phyloP scores from a whole-genome alignment of 2,113 vertebrate species.

The Platysternon megacephalum region DNA sequence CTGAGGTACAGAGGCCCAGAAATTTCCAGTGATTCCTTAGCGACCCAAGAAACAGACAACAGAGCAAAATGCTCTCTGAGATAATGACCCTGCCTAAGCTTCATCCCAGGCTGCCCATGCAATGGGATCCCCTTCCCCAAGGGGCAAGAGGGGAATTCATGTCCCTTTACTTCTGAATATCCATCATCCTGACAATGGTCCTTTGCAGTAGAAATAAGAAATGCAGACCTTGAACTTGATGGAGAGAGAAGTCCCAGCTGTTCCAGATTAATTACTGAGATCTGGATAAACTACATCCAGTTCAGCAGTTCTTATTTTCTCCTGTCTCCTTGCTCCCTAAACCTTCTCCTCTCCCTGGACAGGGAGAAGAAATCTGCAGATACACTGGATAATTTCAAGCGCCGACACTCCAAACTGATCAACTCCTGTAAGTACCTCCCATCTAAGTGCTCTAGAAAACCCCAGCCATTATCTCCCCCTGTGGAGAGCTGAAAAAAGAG shows the following conservation, averaged over 20 bases:
- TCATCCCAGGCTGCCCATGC: background rate
- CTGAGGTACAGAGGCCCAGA: background rate
- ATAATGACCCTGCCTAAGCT: background rate
- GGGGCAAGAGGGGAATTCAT: background rate
- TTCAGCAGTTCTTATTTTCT: background rate
- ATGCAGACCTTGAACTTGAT: background rate
- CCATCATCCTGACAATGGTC: background rate
- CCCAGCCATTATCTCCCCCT: no score
- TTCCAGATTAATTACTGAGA: background rate
- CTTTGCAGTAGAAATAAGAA: background rate
- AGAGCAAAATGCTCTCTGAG: background rate
- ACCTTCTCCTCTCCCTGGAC: background rate
- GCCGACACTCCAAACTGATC: constrained; percentile 79
- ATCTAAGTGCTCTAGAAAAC: background rate
- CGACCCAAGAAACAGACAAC: background rate
- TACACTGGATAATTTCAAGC: constrained; percentile 58
- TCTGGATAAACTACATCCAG: background rate
- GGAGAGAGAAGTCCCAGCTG: background rate
- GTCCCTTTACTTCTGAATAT: background rate
- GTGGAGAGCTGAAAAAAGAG: background rate
- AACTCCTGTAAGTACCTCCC: constrained; percentile 79
- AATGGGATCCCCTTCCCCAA: background rate
- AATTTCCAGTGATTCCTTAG: background rate
- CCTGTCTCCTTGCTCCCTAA: background rate
- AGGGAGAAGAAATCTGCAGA: constrained; percentile 80